Evolutionary conservation across 2,113 vertebrate genomes (phyloP), one percentile per base, ranked within the genome.

Genomic region (Eptesicus fuscus): DNA sequence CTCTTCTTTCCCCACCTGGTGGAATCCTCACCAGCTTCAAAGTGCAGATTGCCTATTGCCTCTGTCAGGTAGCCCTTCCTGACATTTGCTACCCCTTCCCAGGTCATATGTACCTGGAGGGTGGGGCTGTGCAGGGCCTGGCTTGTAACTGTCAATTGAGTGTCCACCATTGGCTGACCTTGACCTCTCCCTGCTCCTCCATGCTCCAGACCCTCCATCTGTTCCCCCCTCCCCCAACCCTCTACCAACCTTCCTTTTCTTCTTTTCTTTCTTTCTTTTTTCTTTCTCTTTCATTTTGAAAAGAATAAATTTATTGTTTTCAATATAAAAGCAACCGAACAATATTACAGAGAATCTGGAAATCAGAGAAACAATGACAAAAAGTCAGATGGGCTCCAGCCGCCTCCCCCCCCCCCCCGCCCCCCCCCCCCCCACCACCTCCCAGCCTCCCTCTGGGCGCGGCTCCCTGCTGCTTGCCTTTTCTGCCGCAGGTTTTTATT

Each of bases 401-500:
- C 13, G 6, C 88, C 69, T 14, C 88, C 63, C 71, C 74, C 23
- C 25, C 30, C 65, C 73, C 25, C n/a, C n/a, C n/a, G n/a, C n/a
- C n/a, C n/a, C n/a, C n/a, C n/a, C n/a, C n/a, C n/a, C n/a, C n/a
- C n/a, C n/a, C n/a, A n/a, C n/a, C n/a, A n/a, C 23, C 25, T n/a
- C 65, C 73, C 25, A 25, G 74, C 63, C 90, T 77, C 90, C 20
- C 82, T 65, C 77, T 88, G 90, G 95, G 94, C 51, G 88, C 83
- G 95, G 95, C n/a, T 92, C 84, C 90, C 82, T 42, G 49, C 67
- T 37, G 91, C 87, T 47, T 85, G 49, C 93, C 84, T 85, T 96
- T 93, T 94, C 90, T 95, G 97, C 96, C 37, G 69, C 92, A 91
- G 47, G 94, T 69, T 94, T 96, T 95, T 96, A 96, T 96, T 97